A percentile compares a stretch with the other conserved stretches of the same genome.
phyloP scores from a whole-genome alignment of 2,113 vertebrate species.

The Eclectus roratus region DNA sequence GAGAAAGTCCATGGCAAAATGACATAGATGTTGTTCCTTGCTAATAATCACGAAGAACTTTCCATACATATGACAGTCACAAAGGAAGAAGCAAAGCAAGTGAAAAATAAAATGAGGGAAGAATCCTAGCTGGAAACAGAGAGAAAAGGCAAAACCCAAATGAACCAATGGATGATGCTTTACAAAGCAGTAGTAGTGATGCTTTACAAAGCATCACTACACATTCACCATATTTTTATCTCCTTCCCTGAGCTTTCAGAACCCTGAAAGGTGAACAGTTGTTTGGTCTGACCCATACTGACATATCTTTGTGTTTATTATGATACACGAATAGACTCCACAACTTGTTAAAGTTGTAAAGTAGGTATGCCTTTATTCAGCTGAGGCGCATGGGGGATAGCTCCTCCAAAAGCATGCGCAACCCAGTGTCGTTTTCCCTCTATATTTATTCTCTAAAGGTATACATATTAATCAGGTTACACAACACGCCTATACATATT shows the following conservation, averaged over 20 bases:
- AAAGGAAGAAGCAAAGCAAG: background rate
- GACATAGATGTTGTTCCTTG: background rate
- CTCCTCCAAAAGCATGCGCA: too few relatives aligned
- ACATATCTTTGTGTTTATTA: background rate
- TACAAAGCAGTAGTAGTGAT: background rate
- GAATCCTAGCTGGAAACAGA: background rate
- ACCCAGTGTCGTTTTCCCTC: too few relatives aligned
- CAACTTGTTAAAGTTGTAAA: too few relatives aligned
- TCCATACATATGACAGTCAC: background rate
- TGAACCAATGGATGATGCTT: background rate
- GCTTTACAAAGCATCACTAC: background rate
- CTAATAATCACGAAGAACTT: background rate
- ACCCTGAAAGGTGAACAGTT: background rate
- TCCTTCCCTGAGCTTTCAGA: background rate
- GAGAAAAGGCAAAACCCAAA: background rate
- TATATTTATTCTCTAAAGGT: too few relatives aligned
- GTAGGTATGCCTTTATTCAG: too few relatives aligned
- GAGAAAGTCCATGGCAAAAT: background rate
- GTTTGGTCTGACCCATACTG: background rate
- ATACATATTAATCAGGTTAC: too few relatives aligned
- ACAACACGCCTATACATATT: too few relatives aligned
- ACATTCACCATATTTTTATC: background rate
- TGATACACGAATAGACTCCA: too few relatives aligned
- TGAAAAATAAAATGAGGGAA: background rate
- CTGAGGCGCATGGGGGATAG: too few relatives aligned